phyloP scores from a whole-genome alignment of 92 coral and sea anemone species.

The Parazoanthus darwini region DNA sequence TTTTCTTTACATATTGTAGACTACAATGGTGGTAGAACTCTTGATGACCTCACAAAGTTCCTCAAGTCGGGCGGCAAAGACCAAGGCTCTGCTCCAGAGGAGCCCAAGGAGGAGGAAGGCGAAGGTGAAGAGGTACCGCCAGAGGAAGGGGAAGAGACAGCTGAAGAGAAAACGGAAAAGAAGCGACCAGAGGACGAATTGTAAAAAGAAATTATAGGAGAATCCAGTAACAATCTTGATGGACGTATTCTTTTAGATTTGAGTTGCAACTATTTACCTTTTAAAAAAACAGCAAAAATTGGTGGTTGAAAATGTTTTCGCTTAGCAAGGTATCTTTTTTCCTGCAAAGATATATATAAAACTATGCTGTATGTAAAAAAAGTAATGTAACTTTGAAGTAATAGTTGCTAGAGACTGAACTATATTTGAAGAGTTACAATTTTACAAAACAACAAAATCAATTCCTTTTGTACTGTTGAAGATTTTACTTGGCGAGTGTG shows the following conservation, averaged over 20 bases:
- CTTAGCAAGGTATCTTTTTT: not conserved
- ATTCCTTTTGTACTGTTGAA: constrained; percentile 17
- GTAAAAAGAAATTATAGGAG: constrained; percentile 48
- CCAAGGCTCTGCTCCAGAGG: constrained; percentile 53
- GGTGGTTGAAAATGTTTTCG: constrained; percentile 1
- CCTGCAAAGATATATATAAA: not conserved
- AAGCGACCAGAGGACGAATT: constrained; percentile 70
- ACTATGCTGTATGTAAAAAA: not conserved
- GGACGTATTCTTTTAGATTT: not conserved
- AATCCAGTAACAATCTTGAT: not conserved
- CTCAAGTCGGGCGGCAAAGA: constrained; percentile 90
- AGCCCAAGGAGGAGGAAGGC: constrained; percentile 72
- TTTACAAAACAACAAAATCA: constrained; percentile 9
- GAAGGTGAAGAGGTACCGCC: constrained; percentile 51
- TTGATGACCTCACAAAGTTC: constrained; percentile 89
- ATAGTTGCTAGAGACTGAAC: not conserved
- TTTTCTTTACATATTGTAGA: constrained; percentile 72
- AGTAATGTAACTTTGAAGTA: not conserved
- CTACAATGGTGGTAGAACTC: constrained; percentile 93
- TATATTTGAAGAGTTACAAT: constrained; percentile 7
- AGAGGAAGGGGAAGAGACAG: constrained; percentile 57
- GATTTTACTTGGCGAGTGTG: constrained; percentile 5
- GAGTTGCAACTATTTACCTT: not conserved
- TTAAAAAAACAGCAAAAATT: not conserved
- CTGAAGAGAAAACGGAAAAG: constrained; percentile 51